Evolutionary conservation across 2,888 invertebrate genomes (phyloP).

Genomic region (Eilema depressum): DNA sequence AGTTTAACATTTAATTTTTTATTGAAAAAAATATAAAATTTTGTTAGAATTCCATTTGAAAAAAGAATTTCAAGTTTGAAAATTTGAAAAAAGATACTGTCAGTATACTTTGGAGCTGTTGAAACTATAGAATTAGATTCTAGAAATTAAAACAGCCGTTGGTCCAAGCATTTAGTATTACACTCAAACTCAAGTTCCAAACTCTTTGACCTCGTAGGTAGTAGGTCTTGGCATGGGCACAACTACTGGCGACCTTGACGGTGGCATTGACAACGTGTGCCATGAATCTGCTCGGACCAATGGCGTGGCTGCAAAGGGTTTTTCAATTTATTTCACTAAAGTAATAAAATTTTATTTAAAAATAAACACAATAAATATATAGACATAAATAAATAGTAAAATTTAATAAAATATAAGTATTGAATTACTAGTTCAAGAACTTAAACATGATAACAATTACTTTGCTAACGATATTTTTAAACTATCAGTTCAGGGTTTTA

Average conservation of each 20-base stretch:
- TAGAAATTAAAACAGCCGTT: constrained; percentile 68
- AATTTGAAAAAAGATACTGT: not conserved
- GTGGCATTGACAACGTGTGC: constrained; percentile 85
- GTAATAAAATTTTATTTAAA: constrained; percentile 9
- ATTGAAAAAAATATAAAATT: not conserved
- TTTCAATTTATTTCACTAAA: constrained; percentile 29
- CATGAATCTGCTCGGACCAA: constrained; percentile 87
- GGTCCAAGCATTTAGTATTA: constrained; percentile 80
- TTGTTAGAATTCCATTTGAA: not conserved
- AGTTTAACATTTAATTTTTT: not conserved
- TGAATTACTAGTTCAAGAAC: not conserved
- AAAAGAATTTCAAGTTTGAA: not conserved
- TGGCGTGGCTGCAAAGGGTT: constrained; percentile 78
- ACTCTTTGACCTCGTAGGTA: constrained; percentile 64
- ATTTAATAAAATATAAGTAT: not conserved
- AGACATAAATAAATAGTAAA: constrained; percentile 14
- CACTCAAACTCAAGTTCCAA: constrained; percentile 54
- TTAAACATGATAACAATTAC: not conserved
- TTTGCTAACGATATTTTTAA: not conserved
- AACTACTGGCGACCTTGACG: constrained; percentile 79
- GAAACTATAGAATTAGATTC: constrained; percentile 25
- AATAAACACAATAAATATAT: constrained; percentile 25
- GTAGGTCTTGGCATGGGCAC: constrained; percentile 71
- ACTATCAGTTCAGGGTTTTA: constrained; percentile 2
- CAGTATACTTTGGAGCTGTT: constrained; percentile 37